Base-by-base conservation (phyloP, 2,113 vertebrate species). In the Noturus placidus region DNA sequence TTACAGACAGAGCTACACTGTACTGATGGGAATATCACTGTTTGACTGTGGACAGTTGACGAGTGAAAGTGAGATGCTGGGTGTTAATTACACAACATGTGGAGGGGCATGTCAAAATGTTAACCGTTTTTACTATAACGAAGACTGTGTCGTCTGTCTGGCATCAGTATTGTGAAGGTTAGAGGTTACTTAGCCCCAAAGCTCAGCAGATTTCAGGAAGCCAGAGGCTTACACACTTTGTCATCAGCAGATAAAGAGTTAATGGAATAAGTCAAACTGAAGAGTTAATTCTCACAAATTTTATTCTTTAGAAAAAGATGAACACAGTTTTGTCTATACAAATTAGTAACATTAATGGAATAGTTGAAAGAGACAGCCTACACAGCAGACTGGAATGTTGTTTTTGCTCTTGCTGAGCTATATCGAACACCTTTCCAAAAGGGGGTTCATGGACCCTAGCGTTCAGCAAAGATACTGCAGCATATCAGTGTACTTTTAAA, bases 191-290 rank as follows among this genome's bases (percentile, higher is more conserved):
- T 35, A 1, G 57, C 7, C 22, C 42, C n/a, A 70, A 25, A 33
- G 17, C 35, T 89, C 59, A 78, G 57, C 35, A 87, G 74, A 67
- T 72, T 87, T 89, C 30, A 80, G n/a, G 6, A 59, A 38, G 30
- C 25, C 22, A 74, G 27, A 78, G 25, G 46, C 54, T 57, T 57
- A 65, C 5, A 14, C 27, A 79, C 38, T 81, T 4, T 54, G 27
- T 81, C 38, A 67, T 70, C 50, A 54, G 46, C 50, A 83, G 10
- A 20, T n/a, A 35, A 63, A 52, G 19, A 13, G 9, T 38, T 19
- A 35, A 67, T 11, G 33, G 78, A 4, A 20, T 20, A 1, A 10
- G 9, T 35, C 10, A 9, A 25, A n/a, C 10, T 15, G 6, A 59
- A 35, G 22, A 84, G 67, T 85, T 61, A n/a, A 20, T 30, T 86